Percentiles rank a stretch among this genome's conserved stretches.
phyloP scores from a whole-genome alignment of 1,140 invertebrate genomes.

The Oncopeltus fasciatus region DNA sequence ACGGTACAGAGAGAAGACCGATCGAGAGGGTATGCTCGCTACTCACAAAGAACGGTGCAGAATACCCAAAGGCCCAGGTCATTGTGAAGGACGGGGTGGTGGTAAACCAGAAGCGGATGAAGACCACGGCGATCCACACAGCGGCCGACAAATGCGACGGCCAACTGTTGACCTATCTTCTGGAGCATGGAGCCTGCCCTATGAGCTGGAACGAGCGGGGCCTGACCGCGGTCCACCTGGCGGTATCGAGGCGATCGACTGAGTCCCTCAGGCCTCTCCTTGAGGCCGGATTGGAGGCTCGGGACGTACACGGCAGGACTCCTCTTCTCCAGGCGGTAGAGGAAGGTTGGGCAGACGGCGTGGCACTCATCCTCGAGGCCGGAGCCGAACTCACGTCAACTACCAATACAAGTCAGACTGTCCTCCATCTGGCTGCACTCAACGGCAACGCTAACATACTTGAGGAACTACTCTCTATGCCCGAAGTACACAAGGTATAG shows the following conservation, averaged over 20 bases:
- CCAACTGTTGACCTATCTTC: conserved; percentile 30
- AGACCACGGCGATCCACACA: conserved; percentile 18
- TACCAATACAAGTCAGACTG: conserved; percentile 43
- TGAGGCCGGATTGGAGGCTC: conserved; percentile 27
- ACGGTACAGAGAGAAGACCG: background rate
- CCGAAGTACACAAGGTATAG: conserved; percentile 28
- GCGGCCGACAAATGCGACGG: conserved; percentile 15
- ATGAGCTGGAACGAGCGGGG: conserved; percentile 37
- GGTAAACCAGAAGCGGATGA: conserved; percentile 8
- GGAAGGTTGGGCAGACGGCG: conserved; percentile 39
- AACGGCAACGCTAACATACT: conserved; percentile 44
- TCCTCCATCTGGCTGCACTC: conserved; percentile 40
- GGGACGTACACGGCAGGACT: conserved; percentile 52
- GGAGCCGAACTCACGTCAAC: conserved; percentile 49
- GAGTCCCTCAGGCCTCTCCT: conserved; percentile 33
- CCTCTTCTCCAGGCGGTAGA: conserved; percentile 65
- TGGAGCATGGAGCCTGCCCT: conserved; percentile 28
- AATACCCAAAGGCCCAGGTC: conserved; percentile 15
- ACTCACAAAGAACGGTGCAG: conserved; percentile 14
- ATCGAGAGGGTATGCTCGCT: background rate
- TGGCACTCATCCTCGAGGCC: conserved; percentile 46
- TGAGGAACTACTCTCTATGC: conserved; percentile 39
- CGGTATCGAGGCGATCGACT: conserved; percentile 32
- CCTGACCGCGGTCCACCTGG: conserved; percentile 43
- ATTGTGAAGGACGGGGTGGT: conserved; percentile 12